Evolutionary conservation across 2,113 vertebrate genomes (phyloP).

Genomic region (Poecile atricapillus): DNA sequence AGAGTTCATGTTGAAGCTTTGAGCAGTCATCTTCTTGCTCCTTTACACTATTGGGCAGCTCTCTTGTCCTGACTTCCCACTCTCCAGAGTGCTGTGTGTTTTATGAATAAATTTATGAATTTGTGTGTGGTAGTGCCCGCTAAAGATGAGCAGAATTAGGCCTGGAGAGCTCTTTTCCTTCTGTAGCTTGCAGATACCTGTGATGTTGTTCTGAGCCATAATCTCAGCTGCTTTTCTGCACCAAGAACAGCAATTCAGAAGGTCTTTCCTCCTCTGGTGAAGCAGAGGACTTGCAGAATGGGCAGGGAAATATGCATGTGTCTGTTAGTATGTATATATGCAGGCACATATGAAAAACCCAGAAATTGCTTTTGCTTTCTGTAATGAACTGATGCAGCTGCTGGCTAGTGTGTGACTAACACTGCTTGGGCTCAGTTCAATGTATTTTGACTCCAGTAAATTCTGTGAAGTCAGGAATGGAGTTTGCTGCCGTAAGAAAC

Average conservation of each 20-base stretch:
- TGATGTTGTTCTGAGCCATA: background rate
- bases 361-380: background rate
- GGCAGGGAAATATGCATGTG: fast-evolving
- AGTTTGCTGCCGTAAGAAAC: background rate
- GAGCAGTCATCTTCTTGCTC: background rate
- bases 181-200: background rate
- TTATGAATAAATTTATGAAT: background rate
- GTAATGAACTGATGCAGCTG: background rate
- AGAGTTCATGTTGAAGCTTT: background rate
- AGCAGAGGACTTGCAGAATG: background rate
- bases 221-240: background rate
- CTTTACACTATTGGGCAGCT: background rate
- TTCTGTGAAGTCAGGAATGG: background rate
- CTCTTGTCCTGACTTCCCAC: background rate
- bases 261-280: background rate
- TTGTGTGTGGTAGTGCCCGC: background rate
- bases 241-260: background rate
- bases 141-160: background rate
- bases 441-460: background rate
- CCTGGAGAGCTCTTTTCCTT: background rate
- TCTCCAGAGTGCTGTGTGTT: background rate
- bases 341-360: background rate
- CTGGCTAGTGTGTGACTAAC: background rate
- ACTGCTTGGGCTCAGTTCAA: background rate
- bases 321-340: background rate